phyloP scores from a whole-genome alignment of 2,888 invertebrate genomes.

The Caenorhabditis virilis region DNA sequence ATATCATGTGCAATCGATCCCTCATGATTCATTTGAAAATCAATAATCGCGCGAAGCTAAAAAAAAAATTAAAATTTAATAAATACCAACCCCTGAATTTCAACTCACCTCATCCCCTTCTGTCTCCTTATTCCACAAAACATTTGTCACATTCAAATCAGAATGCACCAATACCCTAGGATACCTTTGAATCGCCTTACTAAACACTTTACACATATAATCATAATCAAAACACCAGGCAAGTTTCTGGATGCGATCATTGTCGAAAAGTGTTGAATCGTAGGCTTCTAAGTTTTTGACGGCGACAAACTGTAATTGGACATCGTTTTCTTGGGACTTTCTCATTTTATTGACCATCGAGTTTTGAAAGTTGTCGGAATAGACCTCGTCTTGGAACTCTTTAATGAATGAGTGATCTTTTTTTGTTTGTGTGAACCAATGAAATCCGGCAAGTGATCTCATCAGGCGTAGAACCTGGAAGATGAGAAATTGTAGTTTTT shows the following conservation, averaged over 20 bases:
- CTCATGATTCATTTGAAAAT: conserved; percentile 14
- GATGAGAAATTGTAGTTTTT: background rate
- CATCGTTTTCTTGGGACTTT: too few relatives aligned
- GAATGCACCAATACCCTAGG: conserved; percentile 17
- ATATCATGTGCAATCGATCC: conserved; percentile 20
- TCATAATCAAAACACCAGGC: conserved; percentile 24
- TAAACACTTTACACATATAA: conserved; percentile 4
- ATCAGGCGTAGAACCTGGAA: conserved; percentile 6
- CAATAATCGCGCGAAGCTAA: conserved; percentile 21
- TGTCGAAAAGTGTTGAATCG: conserved; percentile 11
- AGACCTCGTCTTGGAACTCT: too few relatives aligned
- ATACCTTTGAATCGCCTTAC: conserved; percentile 5
- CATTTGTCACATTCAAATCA: conserved; percentile 22
- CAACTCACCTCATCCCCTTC: conserved; percentile 1
- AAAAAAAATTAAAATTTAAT: too few relatives aligned
- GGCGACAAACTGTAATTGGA: background rate
- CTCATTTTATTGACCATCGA: too few relatives aligned
- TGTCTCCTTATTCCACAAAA: conserved; percentile 15
- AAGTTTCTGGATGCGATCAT: conserved; percentile 15
- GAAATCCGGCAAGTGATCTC: conserved; percentile 19
- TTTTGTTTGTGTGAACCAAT: conserved; percentile 5
- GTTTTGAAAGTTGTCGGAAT: too few relatives aligned
- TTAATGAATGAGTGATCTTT: conserved; percentile 7
- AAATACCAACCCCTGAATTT: too few relatives aligned
- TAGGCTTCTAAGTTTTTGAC: background rate